Conservation (phyloP, 2,113 vertebrate species). For the Hemichromis elongatus region DNA sequence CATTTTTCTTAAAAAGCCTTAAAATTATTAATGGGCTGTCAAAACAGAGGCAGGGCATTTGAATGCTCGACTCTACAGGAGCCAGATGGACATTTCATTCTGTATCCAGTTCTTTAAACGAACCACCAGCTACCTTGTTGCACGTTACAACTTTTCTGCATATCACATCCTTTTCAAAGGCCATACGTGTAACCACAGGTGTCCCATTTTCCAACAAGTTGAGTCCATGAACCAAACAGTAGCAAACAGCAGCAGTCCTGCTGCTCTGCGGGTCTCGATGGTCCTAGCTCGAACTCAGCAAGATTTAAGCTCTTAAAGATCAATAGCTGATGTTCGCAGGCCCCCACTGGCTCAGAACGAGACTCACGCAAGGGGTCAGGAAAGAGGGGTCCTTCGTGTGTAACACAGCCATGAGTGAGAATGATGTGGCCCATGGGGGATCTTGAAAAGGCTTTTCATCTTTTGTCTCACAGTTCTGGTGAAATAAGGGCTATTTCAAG, state of each 20-base stretch:
- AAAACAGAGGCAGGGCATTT: neutral
- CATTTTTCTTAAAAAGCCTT: neutral
- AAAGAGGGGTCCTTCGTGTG: neutral
- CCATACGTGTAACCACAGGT: neutral
- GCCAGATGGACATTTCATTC: neutral
- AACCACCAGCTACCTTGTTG: neutral
- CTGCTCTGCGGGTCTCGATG: neutral
- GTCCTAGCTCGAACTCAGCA: neutral
- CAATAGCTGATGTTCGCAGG: constrained; percentile 14
- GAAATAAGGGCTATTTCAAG: neutral
- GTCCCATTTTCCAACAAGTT: constrained; percentile 16
- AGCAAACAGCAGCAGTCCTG: neutral
- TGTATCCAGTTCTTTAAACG: neutral
- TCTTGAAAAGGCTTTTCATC: constrained; percentile 44
- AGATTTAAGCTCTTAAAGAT: constrained; percentile 39
- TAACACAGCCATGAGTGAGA: neutral
- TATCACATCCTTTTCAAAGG: neutral
- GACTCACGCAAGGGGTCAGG: constrained; percentile 19
- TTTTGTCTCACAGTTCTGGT: neutral
- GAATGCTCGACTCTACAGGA: neutral
- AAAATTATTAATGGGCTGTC: neutral
- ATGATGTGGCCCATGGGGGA: constrained; percentile 6
- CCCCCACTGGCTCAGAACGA: neutral
- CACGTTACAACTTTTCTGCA: neutral
- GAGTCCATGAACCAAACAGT: constrained; percentile 3